Percentiles rank a stretch among this genome's conserved stretches.
Evolutionary conservation across 2,888 invertebrate species (phyloP).

Genomic region (Tanytarsus gracilentus): DNA sequence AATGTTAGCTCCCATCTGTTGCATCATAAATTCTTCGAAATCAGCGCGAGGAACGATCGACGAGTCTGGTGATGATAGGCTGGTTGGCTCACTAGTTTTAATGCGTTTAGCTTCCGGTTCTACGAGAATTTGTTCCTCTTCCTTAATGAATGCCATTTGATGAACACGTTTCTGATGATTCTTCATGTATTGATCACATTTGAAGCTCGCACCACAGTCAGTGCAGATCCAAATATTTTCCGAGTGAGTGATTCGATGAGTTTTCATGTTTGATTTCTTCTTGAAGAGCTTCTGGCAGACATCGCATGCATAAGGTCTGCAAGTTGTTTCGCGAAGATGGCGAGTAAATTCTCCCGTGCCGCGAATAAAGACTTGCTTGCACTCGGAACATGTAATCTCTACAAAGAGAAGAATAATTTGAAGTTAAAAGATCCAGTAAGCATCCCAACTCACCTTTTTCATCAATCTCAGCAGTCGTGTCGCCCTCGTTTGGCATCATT

Average conservation of each 20-base stretch:
- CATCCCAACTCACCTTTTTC: no score
- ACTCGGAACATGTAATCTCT: slow-evolving; percentile 1
- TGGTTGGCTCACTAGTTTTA: no score
- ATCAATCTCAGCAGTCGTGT: neutral
- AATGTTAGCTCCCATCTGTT: no score
- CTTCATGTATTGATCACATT: neutral
- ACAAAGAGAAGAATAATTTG: neutral
- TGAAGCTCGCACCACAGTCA: neutral
- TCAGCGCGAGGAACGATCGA: no score
- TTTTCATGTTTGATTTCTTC: neutral
- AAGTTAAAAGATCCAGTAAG: neutral
- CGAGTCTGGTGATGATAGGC: no score
- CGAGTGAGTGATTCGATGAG: neutral
- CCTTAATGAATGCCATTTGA: neutral
- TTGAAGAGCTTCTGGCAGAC: neutral
- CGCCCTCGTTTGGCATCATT: neutral
- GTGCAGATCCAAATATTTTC: neutral
- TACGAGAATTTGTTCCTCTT: no score
- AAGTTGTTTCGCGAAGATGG: neutral
- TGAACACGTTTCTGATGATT: neutral
- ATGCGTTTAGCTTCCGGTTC: no score
- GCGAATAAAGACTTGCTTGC: neutral
- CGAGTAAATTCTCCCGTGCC: slow-evolving; percentile 6
- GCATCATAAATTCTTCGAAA: no score
- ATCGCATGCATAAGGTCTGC: neutral